These are phyloP conservation scores for Numenius arquata DNA, from an alignment of 2,113 vertebrate genomes.

Conservation along the genomic window DNA sequence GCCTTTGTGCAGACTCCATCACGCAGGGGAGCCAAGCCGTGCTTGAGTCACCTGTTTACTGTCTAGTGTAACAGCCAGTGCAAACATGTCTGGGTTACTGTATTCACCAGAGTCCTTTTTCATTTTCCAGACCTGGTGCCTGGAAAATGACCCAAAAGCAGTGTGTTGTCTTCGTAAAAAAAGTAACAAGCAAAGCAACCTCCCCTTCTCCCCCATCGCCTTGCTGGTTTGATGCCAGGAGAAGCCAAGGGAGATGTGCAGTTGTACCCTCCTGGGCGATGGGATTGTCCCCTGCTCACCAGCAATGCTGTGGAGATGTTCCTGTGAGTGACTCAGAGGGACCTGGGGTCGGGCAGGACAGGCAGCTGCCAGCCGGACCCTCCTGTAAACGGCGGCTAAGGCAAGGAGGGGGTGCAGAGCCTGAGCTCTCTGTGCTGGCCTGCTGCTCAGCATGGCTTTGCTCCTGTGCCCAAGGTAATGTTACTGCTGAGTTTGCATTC, in stretches of 20 bases:
- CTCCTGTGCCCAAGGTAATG: not conserved
- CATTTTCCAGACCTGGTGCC: constrained; percentile 42
- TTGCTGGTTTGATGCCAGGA: not conserved
- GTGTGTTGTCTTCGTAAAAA: constrained; percentile 31
- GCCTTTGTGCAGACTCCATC: constrained; percentile 42
- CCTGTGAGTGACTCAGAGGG: not conserved
- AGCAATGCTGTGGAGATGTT: not conserved
- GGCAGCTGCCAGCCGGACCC: not conserved
- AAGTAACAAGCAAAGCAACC: constrained; percentile 14
- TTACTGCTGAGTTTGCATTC: not conserved
- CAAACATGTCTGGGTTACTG: constrained; percentile 52
- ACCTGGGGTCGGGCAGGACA: not conserved
- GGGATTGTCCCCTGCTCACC: not conserved
- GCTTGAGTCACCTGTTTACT: constrained; percentile 63
- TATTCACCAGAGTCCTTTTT: constrained; percentile 46
- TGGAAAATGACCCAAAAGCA: constrained; percentile 59
- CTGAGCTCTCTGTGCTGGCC: not conserved
- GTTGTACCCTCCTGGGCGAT: not conserved
- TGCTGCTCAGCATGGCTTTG: not conserved
- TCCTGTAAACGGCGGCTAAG: not conserved
- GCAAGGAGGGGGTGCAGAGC: not conserved
- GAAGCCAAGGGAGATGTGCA: not conserved
- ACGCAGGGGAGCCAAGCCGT: constrained; percentile 41
- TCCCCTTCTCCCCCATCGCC: not conserved
- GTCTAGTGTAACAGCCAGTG: constrained; percentile 64